phyloP scores from a whole-genome alignment of 64 coral and sea anemone genomes.

The Stichodactyla mertensii region DNA sequence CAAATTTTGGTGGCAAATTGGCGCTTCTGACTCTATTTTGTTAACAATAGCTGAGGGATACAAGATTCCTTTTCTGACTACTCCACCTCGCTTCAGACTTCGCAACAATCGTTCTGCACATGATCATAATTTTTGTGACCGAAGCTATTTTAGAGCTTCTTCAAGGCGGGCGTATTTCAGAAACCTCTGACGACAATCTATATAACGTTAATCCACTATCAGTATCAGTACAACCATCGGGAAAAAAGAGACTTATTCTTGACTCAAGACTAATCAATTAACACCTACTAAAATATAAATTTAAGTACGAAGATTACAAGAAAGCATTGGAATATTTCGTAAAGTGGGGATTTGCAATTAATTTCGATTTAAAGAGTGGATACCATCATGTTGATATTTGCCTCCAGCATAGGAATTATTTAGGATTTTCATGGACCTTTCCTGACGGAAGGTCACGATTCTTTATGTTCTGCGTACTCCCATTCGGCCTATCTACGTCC shows the following conservation, averaged over 20 bases:
- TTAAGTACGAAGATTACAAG: constrained; percentile 41
- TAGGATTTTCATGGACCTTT: constrained; percentile 35
- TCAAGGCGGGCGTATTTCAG: too few species aligned
- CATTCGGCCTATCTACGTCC: constrained; percentile 36
- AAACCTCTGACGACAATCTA: too few species aligned
- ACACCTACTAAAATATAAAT: constrained; percentile 19
- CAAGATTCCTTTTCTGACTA: constrained; percentile 26
- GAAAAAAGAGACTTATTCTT: constrained; percentile 35
- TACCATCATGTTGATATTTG: constrained; percentile 58
- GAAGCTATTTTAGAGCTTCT: too few species aligned
- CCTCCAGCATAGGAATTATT: constrained; percentile 25
- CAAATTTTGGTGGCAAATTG: neutral
- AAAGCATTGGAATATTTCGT: constrained; percentile 43
- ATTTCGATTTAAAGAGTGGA: constrained; percentile 24
- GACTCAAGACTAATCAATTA: constrained; percentile 12
- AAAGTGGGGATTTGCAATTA: constrained; percentile 25
- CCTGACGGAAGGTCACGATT: constrained; percentile 15
- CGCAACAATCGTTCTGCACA: too few species aligned
- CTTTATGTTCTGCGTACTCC: constrained; percentile 45
- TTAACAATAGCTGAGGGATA: constrained; percentile 14
- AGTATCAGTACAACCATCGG: neutral
- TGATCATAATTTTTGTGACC: too few species aligned
- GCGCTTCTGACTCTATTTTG: constrained; percentile 10
- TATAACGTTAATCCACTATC: too few species aligned
- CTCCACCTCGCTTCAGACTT: neutral